phyloP scores from a whole-genome alignment of 1,140 invertebrate genomes.

The Caenorhabditis briggsae region DNA sequence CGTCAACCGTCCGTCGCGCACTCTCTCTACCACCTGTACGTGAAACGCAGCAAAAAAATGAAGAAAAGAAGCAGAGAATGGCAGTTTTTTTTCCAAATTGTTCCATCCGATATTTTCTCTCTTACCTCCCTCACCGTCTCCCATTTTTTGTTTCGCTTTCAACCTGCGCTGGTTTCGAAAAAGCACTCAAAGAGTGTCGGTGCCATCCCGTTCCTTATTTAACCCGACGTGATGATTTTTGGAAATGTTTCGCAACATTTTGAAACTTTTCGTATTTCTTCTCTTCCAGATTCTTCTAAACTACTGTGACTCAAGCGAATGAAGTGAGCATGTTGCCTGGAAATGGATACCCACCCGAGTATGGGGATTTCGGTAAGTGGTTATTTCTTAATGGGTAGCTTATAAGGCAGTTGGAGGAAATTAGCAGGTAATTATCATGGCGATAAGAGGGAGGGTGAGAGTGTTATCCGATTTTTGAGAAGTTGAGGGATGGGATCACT shows the following conservation, averaged over 20 bases:
- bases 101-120: slow-evolving; percentile 14
- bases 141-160: not conserved
- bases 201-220: not conserved
- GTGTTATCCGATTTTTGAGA: too few species aligned
- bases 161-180: not conserved
- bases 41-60: not conserved
- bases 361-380: slow-evolving; percentile 60
- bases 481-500: too few species aligned
- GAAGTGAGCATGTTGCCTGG: slow-evolving; percentile 45
- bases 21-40: slow-evolving; percentile 44
- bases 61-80: slow-evolving; percentile 32
- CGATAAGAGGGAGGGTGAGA: too few species aligned
- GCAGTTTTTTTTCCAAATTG: slow-evolving; percentile 17
- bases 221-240: not conserved
- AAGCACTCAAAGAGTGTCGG: slow-evolving; percentile 11
- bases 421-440: too few species aligned
- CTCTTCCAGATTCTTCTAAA: not conserved
- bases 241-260: slow-evolving; percentile 5
- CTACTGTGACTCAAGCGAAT: not conserved
- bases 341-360: slow-evolving; percentile 60
- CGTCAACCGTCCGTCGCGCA: slow-evolving; percentile 51
- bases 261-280: not conserved
- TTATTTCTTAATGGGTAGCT: too few species aligned
- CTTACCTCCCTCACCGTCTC: not conserved
- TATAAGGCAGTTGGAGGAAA: too few species aligned